These are phyloP conservation scores for Epinephelus moara DNA, from an alignment of 2,113 vertebrate genomes.

Conservation along the genomic window DNA sequence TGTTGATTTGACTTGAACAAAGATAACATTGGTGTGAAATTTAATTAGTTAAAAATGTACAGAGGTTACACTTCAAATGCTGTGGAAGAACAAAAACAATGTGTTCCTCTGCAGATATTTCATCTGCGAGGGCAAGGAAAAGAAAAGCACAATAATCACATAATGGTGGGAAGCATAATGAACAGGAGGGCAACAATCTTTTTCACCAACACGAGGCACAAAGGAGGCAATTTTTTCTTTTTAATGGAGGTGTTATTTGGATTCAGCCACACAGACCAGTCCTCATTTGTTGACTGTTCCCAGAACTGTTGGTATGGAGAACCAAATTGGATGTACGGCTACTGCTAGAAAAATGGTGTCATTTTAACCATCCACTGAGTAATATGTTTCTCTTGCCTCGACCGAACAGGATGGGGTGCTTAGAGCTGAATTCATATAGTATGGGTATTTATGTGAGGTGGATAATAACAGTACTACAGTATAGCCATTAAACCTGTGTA, in stretches of 20 bases:
- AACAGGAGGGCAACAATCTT: slow-evolving; percentile 50
- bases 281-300: slow-evolving; percentile 55
- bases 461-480: slow-evolving; percentile 36
- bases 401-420: slow-evolving; percentile 26
- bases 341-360: slow-evolving; percentile 52
- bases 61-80: slow-evolving; percentile 11
- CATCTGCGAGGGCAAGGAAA: slow-evolving; percentile 40
- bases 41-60: not conserved
- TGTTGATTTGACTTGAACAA: slow-evolving; percentile 17
- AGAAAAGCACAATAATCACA: slow-evolving; percentile 55
- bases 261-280: slow-evolving; percentile 41
- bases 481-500: slow-evolving; percentile 13
- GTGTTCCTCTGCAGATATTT: slow-evolving; percentile 46
- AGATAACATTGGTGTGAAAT: not conserved
- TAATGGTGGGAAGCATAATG: slow-evolving; percentile 57
- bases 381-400: slow-evolving; percentile 2
- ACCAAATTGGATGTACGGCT: slow-evolving; percentile 55
- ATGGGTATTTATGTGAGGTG: slow-evolving; percentile 33
- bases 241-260: slow-evolving; percentile 65
- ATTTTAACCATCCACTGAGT: slow-evolving; percentile 56
- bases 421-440: slow-evolving; percentile 33
- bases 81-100: slow-evolving; percentile 44
- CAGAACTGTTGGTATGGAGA: slow-evolving; percentile 49
- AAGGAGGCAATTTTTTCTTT: slow-evolving; percentile 42
- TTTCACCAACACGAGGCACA: slow-evolving; percentile 37